Percentiles rank a stretch among this genome's conserved stretches.
These are phyloP conservation scores for Acanthisitta chloris DNA, from an alignment of 2,113 vertebrate species.

Conservation along the genomic window DNA sequence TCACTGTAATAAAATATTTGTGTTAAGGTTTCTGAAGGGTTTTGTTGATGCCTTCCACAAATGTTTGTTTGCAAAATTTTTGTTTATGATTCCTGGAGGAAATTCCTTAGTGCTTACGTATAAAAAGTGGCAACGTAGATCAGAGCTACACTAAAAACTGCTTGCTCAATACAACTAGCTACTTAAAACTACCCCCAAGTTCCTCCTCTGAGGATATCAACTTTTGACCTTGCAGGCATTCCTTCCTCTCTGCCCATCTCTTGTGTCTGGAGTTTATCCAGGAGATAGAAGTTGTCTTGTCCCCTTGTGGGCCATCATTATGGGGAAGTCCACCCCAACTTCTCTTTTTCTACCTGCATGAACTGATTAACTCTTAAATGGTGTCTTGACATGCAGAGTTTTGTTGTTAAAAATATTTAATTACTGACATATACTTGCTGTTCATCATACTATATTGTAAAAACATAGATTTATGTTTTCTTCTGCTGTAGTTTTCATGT, in stretches of 20 bases:
- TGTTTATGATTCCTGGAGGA: not conserved
- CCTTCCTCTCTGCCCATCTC: not conserved
- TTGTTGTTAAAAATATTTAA: not conserved
- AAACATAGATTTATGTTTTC: not conserved
- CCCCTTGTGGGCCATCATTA: not conserved
- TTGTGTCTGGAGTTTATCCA: not conserved
- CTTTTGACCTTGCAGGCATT: not conserved
- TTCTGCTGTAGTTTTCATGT: not conserved
- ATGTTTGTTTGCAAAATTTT: not conserved
- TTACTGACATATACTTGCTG: not conserved
- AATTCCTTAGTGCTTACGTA: not conserved
- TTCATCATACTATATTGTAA: not conserved
- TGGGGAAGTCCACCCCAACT: not conserved
- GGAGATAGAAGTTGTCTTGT: not conserved
- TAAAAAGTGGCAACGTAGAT: not conserved
- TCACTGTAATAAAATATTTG: not conserved
- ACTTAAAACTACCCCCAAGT: not conserved
- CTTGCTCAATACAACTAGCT: not conserved
- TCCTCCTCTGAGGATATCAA: not conserved
- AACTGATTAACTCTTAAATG: not conserved
- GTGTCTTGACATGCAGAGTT: not conserved
- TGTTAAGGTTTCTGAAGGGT: not conserved
- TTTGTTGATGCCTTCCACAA: not conserved
- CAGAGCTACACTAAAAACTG: not conserved
- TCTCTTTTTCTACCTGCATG: not conserved